These are phyloP conservation scores for Chironomus striatipennis DNA, from an alignment of 1,140 invertebrate species.

Conservation along the genomic window DNA sequence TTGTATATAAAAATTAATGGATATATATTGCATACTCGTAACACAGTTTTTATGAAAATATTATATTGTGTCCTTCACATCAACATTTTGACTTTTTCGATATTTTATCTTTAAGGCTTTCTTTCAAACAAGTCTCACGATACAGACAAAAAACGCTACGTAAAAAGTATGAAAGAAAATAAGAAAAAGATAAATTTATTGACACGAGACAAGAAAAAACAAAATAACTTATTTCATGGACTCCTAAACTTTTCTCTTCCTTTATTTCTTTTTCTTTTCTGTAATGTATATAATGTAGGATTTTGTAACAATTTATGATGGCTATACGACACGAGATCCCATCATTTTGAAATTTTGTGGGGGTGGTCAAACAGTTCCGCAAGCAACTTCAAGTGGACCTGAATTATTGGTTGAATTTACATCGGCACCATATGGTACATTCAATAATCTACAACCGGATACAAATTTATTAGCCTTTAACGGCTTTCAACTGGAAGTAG, in stretches of 20 bases:
- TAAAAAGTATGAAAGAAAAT: no score
- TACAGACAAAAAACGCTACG: no score
- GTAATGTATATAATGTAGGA: constrained; percentile 45
- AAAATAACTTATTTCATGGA: constrained; percentile 4
- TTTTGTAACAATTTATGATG: constrained; percentile 83
- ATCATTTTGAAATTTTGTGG: constrained; percentile 85
- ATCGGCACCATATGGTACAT: constrained; percentile 81
- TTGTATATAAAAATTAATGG: no score
- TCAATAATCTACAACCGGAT: constrained; percentile 54
- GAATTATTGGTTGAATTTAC: constrained; percentile 82
- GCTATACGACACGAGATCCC: constrained; percentile 78
- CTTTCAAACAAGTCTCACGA: no score
- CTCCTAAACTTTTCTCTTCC: constrained; percentile 1
- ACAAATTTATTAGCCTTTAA: constrained; percentile 66
- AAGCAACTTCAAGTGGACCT: constrained; percentile 71
- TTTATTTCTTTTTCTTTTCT: background rate
- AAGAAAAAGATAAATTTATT: background rate
- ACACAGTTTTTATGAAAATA: no score
- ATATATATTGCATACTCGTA: no score
- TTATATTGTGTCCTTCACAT: no score
- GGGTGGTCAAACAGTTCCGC: constrained; percentile 70
- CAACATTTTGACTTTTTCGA: no score
- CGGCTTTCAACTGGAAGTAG: constrained; percentile 76
- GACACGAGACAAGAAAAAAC: background rate
- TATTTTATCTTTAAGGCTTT: no score